Evolutionary conservation across 2,113 vertebrate species (phyloP).

Genomic region (Cephalopholis sonnerati): DNA sequence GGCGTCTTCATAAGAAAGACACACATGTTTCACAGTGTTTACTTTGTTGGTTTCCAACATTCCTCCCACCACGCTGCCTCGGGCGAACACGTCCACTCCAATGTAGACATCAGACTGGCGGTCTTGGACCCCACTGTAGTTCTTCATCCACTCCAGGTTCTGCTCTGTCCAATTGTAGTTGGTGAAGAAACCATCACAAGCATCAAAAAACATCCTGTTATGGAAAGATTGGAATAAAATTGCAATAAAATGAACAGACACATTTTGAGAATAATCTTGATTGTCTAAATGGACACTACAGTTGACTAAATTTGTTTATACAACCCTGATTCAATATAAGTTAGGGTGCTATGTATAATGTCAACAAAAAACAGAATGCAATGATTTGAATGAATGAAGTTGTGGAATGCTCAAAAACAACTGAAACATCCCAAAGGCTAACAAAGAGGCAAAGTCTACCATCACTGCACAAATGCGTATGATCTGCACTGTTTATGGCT

Average conservation of each 20-base stretch:
- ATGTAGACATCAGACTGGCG: conserved; percentile 89
- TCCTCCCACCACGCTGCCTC: conserved; percentile 90
- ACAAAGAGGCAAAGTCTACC: no score
- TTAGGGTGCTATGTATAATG: no score
- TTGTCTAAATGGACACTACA: no score
- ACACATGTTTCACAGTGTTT: accelerated
- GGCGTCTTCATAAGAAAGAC: not conserved
- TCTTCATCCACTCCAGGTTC: conserved; percentile 84
- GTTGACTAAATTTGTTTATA: no score
- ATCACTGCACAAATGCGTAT: no score
- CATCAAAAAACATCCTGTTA: conserved; percentile 90
- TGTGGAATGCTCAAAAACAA: no score
- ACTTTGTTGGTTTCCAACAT: conserved; percentile 92
- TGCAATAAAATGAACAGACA: not conserved
- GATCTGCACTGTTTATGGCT: no score
- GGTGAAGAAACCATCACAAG: conserved; percentile 94
- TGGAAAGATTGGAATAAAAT: not conserved
- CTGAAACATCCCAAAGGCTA: no score
- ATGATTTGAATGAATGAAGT: no score
- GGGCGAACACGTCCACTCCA: conserved; percentile 93
- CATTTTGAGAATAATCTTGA: no score
- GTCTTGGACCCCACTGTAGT: conserved; percentile 65
- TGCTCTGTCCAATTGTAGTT: conserved; percentile 97
- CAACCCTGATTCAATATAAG: no score
- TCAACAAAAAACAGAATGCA: no score